phyloP scores from a whole-genome alignment of 37 sponge, comb jelly and placozoan species.

The Halisarca cf. caerulea region DNA sequence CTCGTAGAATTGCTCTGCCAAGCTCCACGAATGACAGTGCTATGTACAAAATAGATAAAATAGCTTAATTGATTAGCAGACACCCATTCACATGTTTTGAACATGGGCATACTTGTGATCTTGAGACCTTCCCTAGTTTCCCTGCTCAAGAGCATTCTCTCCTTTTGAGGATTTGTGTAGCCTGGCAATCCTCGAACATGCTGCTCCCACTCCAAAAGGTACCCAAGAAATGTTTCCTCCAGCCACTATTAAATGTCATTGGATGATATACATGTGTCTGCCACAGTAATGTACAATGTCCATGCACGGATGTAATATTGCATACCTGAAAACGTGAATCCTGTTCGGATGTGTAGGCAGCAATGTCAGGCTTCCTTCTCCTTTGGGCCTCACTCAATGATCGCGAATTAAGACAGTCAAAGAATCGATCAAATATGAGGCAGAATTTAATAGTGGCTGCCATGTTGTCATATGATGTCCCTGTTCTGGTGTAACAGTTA shows the following conservation, averaged over 20 bases:
- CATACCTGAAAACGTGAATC: constrained; percentile 10
- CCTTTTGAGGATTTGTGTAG: background rate
- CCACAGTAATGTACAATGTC: too few species aligned
- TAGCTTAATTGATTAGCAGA: too few species aligned
- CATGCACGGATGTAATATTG: too few species aligned
- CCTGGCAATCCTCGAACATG: background rate
- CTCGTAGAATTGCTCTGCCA: too few species aligned
- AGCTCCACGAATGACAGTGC: background rate
- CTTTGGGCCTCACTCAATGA: background rate
- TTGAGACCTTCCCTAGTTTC: constrained; percentile 2
- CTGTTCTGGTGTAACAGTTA: too few species aligned
- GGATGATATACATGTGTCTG: background rate
- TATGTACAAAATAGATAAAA: too few species aligned
- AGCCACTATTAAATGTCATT: constrained; percentile 14
- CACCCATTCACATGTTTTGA: too few species aligned
- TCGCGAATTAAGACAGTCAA: constrained; percentile 8
- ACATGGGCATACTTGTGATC: background rate
- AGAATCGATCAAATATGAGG: background rate
- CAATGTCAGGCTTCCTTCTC: background rate
- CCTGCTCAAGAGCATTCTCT: constrained; percentile 7
- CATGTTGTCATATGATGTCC: too few species aligned
- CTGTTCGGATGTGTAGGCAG: background rate
- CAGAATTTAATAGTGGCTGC: too few species aligned
- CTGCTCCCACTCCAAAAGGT: constrained; percentile 43
- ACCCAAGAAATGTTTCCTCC: constrained; percentile 40